phyloP scores from a whole-genome alignment of 2,888 invertebrate species.

The Amphipyra berbera region DNA sequence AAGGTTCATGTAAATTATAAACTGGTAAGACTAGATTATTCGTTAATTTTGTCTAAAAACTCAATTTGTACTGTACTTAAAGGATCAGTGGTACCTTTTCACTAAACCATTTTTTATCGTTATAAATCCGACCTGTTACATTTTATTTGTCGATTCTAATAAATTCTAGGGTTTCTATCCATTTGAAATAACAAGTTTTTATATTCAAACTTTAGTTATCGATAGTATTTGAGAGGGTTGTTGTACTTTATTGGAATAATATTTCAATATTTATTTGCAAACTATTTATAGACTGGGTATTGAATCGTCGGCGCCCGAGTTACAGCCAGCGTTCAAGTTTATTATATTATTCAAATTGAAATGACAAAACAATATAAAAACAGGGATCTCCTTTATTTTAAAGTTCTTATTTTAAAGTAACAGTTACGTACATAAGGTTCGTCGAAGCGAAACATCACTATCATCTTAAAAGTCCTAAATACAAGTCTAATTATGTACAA shows the following conservation, averaged over 20 bases:
- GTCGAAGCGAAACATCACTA: conserved; percentile 85
- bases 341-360: conserved; percentile 18
- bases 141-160: conserved; percentile 1
- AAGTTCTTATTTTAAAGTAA: conserved; percentile 79
- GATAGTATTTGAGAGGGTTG: conserved; percentile 29
- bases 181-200: conserved; percentile 43
- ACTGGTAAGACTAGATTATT: too few species aligned
- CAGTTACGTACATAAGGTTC: conserved; percentile 84
- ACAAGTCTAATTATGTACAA: conserved; percentile 84
- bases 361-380: conserved; percentile 69
- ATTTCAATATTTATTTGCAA: conserved; percentile 47
- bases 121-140: not conserved
- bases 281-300: conserved; percentile 42
- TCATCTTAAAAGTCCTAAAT: conserved; percentile 77
- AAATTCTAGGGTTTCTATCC: conserved; percentile 23
- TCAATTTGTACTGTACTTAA: too few species aligned
- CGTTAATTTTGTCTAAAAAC: too few species aligned
- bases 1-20: conserved; percentile 2
- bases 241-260: conserved; percentile 44
- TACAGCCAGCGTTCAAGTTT: conserved; percentile 10
- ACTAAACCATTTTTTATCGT: too few species aligned
- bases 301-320: conserved; percentile 17
- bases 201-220: conserved; percentile 41
- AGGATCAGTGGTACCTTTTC: too few species aligned
- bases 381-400: conserved; percentile 81